These are phyloP conservation scores for Pinctada fucata DNA, from an alignment of 2,888 invertebrate genomes.

Conservation along the genomic window DNA sequence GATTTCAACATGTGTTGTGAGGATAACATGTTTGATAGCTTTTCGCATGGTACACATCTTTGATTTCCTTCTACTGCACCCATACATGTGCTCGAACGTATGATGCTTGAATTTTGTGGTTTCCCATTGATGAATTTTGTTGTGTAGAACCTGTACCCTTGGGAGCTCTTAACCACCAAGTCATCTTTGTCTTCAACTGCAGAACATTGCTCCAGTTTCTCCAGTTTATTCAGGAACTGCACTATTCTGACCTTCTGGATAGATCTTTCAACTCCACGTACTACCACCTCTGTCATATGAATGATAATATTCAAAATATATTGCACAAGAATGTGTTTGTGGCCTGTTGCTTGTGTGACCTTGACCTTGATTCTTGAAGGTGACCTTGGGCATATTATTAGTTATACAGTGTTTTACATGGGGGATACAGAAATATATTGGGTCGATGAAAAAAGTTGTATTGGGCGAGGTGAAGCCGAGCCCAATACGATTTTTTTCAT, in stretches of 20 bases:
- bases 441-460: too few relatives aligned
- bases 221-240: not conserved
- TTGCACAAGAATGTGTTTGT: too few relatives aligned
- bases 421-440: too few relatives aligned
- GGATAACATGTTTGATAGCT: not conserved
- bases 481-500: too few relatives aligned
- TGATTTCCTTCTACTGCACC: not conserved
- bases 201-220: not conserved
- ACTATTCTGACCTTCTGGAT: not conserved
- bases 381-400: too few relatives aligned
- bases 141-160: constrained; percentile 3
- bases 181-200: not conserved
- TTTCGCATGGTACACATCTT: not conserved
- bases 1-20: not conserved
- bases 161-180: not conserved
- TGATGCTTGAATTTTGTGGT: not conserved
- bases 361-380: too few relatives aligned
- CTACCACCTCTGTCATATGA: not conserved
- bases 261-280: not conserved
- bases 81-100: not conserved
- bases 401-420: too few relatives aligned
- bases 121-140: not conserved
- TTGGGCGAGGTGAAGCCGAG: too few relatives aligned
- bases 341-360: too few relatives aligned
- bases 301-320: too few relatives aligned